Evolutionary conservation across 2,113 vertebrate genomes (phyloP).

Genomic region (Syrmaticus mikado): DNA sequence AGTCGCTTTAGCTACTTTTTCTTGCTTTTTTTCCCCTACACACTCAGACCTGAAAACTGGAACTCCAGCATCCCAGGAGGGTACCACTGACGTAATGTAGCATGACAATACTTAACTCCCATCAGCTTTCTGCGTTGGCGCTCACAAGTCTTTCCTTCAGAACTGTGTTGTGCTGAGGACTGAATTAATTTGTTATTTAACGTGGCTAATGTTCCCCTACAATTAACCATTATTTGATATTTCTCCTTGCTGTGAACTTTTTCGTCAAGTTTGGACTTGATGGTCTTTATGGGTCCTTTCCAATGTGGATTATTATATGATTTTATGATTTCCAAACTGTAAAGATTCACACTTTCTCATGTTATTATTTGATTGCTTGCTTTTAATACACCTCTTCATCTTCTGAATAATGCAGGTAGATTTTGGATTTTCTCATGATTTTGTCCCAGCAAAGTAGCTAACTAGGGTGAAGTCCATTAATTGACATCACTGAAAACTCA

Average conservation of each 20-base stretch:
- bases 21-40: neutral
- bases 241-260: neutral
- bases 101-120: conserved; percentile 36
- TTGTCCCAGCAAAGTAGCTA: neutral
- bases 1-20: conserved; percentile 1
- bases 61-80: conserved; percentile 53
- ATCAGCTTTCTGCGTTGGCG: neutral
- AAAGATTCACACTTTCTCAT: neutral
- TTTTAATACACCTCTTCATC: neutral
- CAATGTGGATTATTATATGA: too few species aligned
- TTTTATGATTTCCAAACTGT: neutral
- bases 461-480: neutral
- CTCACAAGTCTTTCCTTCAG: neutral
- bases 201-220: neutral
- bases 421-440: neutral
- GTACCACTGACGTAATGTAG: conserved; percentile 41
- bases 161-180: neutral
- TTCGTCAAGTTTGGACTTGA: too few species aligned
- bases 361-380: neutral
- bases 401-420: neutral
- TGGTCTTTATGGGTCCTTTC: too few species aligned
- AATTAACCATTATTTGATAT: neutral
- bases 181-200: neutral
- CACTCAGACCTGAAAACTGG: conserved; percentile 36
- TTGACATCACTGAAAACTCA: neutral